Conservation (phyloP, 37 sponge, comb jelly and placozoan genomes). For the Aplysina aerophoba region DNA sequence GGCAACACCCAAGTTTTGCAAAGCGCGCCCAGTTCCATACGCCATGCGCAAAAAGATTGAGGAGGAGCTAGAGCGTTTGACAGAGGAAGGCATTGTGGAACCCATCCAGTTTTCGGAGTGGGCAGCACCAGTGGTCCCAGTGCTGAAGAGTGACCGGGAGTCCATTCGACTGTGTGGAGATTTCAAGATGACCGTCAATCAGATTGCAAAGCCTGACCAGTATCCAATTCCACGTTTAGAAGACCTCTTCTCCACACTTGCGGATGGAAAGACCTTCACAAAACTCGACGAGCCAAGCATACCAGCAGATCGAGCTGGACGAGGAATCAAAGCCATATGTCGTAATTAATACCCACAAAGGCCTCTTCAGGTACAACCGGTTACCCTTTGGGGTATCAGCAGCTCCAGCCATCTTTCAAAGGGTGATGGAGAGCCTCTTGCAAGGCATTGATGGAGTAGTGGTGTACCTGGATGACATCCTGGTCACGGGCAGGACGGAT, state of each 20-base stretch:
- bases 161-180: not conserved
- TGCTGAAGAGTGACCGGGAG: not conserved
- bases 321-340: too few species aligned
- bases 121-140: constrained; percentile 1
- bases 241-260: not conserved
- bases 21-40: not conserved
- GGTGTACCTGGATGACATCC: too few species aligned
- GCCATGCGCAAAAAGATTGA: not conserved
- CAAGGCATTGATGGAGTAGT: too few species aligned
- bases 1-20: not conserved
- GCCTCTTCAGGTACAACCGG: too few species aligned
- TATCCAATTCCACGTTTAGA: not conserved
- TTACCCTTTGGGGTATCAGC: too few species aligned
- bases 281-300: constrained; percentile 16
- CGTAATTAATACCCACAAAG: too few species aligned
- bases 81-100: not conserved
- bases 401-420: too few species aligned
- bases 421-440: too few species aligned
- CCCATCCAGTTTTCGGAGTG: not conserved
- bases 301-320: too few species aligned
- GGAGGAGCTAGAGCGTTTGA: not conserved
- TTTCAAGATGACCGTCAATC: not conserved
- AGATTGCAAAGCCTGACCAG: not conserved
- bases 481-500: too few species aligned
- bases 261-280: not conserved